phyloP scores from a whole-genome alignment of 2,113 vertebrate species.

The Carettochelys insculpta region DNA sequence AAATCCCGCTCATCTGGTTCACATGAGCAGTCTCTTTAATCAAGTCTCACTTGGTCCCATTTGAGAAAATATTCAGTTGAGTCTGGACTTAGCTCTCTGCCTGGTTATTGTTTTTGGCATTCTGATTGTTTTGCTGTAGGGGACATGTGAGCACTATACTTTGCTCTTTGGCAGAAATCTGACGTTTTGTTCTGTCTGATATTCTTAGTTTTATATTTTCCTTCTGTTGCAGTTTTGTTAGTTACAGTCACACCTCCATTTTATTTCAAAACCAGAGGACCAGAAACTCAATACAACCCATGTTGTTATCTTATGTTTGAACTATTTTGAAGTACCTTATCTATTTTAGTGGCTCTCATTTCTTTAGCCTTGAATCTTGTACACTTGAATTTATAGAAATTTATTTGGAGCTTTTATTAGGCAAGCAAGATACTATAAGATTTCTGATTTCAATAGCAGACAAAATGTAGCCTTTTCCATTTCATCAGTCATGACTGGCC shows the following conservation, averaged over 20 bases:
- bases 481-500: background rate
- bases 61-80: background rate
- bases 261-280: background rate
- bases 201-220: slow-evolving; percentile 3
- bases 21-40: background rate
- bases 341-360: background rate
- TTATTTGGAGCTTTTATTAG: background rate
- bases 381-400: background rate
- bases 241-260: background rate
- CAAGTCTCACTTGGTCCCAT: accelerated
- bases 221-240: background rate
- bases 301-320: background rate
- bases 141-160: background rate
- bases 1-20: background rate
- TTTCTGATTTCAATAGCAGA: background rate
- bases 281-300: background rate
- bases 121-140: background rate
- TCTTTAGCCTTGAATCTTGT: background rate
- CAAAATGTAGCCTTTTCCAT: background rate
- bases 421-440: background rate
- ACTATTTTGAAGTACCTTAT: background rate
- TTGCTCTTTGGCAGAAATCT: background rate
- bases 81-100: background rate
- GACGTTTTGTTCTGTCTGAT: background rate
- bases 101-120: background rate